phyloP scores from a whole-genome alignment of 1,140 invertebrate species.

The Eriosoma lanigerum region DNA sequence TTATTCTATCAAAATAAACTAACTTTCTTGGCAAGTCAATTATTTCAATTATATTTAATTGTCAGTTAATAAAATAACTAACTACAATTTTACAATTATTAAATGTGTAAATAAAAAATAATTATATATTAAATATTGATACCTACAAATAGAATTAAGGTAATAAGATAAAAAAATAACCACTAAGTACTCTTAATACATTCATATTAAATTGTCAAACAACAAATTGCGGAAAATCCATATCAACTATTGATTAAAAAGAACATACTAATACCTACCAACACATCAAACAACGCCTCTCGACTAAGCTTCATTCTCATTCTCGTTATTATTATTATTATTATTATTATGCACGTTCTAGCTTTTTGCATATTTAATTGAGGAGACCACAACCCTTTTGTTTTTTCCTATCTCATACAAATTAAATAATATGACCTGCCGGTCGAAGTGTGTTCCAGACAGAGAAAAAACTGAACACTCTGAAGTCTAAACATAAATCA shows the following conservation, averaged over 20 bases:
- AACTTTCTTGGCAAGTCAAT: no score
- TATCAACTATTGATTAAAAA: neutral
- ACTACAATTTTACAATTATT: no score
- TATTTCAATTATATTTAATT: no score
- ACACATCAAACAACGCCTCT: neutral
- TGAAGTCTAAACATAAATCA: neutral
- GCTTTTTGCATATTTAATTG: slow-evolving; percentile 22
- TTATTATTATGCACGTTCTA: slow-evolving; percentile 16
- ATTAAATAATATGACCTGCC: neutral
- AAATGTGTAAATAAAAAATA: no score
- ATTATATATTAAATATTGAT: no score
- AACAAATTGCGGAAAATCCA: neutral
- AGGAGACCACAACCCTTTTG: neutral
- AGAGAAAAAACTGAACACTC: neutral
- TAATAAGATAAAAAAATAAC: neutral
- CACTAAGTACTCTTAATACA: neutral
- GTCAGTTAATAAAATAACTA: no score
- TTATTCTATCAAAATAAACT: no score
- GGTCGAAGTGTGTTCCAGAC: neutral
- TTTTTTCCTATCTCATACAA: neutral
- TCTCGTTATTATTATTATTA: slow-evolving; percentile 4
- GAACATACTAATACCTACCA: no score
- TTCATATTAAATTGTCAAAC: neutral
- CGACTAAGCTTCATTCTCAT: neutral
- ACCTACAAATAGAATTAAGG: no score